Percentiles rank a stretch among this genome's conserved stretches.
Evolutionary conservation across 2,888 invertebrate genomes (phyloP).

Genomic region (Chymomyza procnemis): DNA sequence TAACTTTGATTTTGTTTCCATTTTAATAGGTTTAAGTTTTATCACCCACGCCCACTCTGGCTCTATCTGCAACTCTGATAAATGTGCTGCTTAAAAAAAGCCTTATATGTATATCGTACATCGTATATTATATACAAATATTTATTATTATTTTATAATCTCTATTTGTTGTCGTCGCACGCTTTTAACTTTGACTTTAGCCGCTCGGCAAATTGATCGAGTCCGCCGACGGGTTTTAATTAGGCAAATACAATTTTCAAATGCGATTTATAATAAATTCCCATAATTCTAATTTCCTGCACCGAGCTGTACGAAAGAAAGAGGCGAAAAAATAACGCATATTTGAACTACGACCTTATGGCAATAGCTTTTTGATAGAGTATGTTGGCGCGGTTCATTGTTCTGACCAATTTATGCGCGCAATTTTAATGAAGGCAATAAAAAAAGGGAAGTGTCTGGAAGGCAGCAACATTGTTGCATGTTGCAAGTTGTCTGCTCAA

Average conservation of each 20-base stretch:
- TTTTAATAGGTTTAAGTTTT: neutral
- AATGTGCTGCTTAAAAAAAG: constrained; percentile 44
- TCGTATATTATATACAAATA: neutral
- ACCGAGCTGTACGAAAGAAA: neutral
- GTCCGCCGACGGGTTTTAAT: constrained; percentile 32
- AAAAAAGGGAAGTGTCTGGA: neutral
- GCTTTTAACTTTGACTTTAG: constrained; percentile 1
- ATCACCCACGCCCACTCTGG: neutral
- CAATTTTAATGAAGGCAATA: neutral
- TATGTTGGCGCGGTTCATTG: neutral
- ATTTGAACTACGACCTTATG: no score
- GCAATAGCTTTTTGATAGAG: neutral
- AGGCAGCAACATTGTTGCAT: neutral
- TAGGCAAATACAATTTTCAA: constrained; percentile 33
- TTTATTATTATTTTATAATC: neutral
- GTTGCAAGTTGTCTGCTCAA: neutral
- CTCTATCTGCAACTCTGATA: neutral
- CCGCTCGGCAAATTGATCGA: constrained; percentile 9
- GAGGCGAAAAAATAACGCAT: neutral
- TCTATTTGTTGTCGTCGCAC: neutral
- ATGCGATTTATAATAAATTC: constrained; percentile 12
- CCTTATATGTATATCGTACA: neutral
- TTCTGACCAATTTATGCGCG: neutral
- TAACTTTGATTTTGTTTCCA: neutral
- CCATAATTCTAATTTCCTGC: constrained; percentile 35